phyloP scores from a whole-genome alignment of 2,888 invertebrate species.

The Drosophila anomalata region DNA sequence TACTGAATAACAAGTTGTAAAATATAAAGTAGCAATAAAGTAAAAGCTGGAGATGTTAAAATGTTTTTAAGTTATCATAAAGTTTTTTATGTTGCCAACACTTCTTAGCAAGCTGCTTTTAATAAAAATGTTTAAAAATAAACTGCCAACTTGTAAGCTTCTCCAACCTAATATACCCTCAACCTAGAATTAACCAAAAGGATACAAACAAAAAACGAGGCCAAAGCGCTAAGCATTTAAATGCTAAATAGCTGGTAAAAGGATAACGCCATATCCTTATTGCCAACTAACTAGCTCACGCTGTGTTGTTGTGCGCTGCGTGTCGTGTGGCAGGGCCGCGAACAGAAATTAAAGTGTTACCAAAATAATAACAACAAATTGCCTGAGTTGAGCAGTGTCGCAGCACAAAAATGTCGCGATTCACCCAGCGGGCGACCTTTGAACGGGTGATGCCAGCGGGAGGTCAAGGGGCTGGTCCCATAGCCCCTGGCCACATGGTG shows the following conservation, averaged over 20 bases:
- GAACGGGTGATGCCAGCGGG: slow-evolving; percentile 44
- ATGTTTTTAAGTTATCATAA: neutral
- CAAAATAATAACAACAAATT: slow-evolving; percentile 78
- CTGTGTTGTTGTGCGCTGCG: slow-evolving; percentile 37
- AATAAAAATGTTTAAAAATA: neutral
- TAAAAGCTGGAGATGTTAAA: neutral
- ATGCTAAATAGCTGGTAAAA: slow-evolving; percentile 80
- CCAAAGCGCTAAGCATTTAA: slow-evolving; percentile 70
- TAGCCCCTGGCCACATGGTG: slow-evolving; percentile 48
- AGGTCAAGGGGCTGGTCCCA: slow-evolving; percentile 43
- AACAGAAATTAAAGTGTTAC: slow-evolving; percentile 75
- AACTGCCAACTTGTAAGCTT: too few species aligned
- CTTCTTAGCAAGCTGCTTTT: neutral
- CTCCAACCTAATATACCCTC: slow-evolving; percentile 1
- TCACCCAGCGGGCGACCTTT: slow-evolving; percentile 64
- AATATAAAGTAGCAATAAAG: neutral
- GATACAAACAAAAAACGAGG: slow-evolving; percentile 34
- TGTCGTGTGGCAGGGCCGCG: slow-evolving; percentile 34
- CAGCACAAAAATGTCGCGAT: slow-evolving; percentile 60
- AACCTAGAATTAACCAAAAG: neutral
- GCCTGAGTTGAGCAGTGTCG: slow-evolving; percentile 49
- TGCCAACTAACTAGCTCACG: slow-evolving; percentile 58
- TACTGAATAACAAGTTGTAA: neutral
- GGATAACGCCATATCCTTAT: slow-evolving; percentile 75
- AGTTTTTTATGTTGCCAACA: neutral